Conservation (phyloP, 1,140 invertebrate genomes). For the Listronotus oregonensis region DNA sequence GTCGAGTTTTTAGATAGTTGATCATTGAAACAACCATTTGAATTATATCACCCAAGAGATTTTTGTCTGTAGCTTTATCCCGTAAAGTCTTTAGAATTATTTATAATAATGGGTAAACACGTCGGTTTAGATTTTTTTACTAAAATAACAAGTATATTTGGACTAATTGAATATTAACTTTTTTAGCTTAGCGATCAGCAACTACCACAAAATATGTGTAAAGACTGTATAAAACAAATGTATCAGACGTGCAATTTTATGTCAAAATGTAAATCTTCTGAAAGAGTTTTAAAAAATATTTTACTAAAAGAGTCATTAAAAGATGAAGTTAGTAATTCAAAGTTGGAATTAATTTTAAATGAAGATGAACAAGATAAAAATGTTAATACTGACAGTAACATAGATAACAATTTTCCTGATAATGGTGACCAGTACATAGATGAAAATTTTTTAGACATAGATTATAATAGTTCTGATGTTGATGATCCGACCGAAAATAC, state of each 20-base stretch:
- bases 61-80: no score
- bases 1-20: no score
- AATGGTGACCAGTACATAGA: not conserved
- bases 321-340: not conserved
- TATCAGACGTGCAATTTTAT: constrained; percentile 23
- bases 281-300: constrained; percentile 19
- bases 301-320: constrained; percentile 3
- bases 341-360: not conserved
- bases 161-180: constrained; percentile 10
- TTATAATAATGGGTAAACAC: no score
- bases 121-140: no score
- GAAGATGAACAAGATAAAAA: constrained; percentile 5
- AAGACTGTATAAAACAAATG: constrained; percentile 27
- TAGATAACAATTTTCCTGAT: not conserved
- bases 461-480: not conserved
- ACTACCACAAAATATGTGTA: constrained; percentile 30
- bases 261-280: constrained; percentile 25
- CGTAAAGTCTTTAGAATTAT: no score
- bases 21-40: no score
- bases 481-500: not conserved
- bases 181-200: constrained; percentile 23
- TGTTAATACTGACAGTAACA: constrained; percentile 3
- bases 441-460: not conserved
- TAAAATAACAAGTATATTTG: no score
- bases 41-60: no score